A percentile compares a stretch with the other conserved stretches of the same genome.
Evolutionary conservation across 2,888 invertebrate species (phyloP).

Genomic region (Automeris io): DNA sequence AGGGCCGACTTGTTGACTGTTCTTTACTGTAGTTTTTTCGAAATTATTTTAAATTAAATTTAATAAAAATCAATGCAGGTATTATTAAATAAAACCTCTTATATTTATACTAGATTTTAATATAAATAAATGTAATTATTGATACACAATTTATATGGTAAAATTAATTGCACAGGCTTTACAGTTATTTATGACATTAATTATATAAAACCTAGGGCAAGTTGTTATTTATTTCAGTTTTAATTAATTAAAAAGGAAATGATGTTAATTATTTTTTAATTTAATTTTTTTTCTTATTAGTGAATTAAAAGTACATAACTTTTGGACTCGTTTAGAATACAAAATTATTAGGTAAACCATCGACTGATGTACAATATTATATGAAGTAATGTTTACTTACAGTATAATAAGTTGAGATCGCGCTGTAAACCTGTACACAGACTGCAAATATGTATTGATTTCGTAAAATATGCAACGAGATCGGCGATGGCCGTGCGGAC

Average conservation of each 20-base stretch:
- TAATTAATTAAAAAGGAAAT: slow-evolving; percentile 52
- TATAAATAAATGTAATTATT: slow-evolving; percentile 70
- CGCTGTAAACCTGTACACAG: slow-evolving; percentile 58
- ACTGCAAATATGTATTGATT: slow-evolving; percentile 69
- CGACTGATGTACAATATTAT: slow-evolving; percentile 76
- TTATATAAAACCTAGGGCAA: slow-evolving; percentile 74
- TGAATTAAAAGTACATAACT: slow-evolving; percentile 71
- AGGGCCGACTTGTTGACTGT: slow-evolving; percentile 35
- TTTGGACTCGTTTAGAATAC: slow-evolving; percentile 68
- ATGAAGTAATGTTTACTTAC: slow-evolving; percentile 71
- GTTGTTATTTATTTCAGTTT: slow-evolving; percentile 81
- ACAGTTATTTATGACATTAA: slow-evolving; percentile 75
- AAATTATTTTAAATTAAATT: slow-evolving; percentile 56
- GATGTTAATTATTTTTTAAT: slow-evolving; percentile 76
- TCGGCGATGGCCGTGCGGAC: slow-evolving; percentile 64
- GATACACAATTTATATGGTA: slow-evolving; percentile 62
- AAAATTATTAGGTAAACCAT: slow-evolving; percentile 71
- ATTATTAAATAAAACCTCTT: slow-evolving; percentile 74
- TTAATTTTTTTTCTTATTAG: slow-evolving; percentile 61
- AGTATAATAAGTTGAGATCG: slow-evolving; percentile 40
- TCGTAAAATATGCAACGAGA: slow-evolving; percentile 69
- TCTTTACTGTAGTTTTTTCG: slow-evolving; percentile 60
- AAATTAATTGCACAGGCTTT: slow-evolving; percentile 75
- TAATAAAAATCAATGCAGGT: slow-evolving; percentile 64
- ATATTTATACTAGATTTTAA: slow-evolving; percentile 74